Conservation (phyloP, 2,888 invertebrate genomes). For the Drosophila niveifrons region DNA sequence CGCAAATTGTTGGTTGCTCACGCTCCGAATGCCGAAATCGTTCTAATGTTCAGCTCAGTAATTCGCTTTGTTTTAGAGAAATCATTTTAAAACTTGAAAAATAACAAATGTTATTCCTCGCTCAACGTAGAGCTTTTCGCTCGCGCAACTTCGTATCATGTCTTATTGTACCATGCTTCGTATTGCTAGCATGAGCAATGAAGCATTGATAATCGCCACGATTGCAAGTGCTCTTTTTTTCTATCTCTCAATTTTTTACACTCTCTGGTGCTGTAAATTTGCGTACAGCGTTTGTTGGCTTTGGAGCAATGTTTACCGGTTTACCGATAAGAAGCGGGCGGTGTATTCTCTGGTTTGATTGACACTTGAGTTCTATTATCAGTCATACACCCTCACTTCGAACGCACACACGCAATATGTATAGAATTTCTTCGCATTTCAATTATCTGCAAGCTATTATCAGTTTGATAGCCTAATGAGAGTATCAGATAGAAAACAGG, state of each 20-base stretch:
- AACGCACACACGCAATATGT: conserved; percentile 5
- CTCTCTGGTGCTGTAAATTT: conserved; percentile 5
- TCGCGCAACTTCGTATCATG: conserved; percentile 7
- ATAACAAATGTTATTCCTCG: conserved; percentile 16
- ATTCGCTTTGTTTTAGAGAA: conserved; percentile 43
- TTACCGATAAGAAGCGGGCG: conserved; percentile 22
- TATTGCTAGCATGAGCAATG: not conserved
- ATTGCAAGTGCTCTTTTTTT: not conserved
- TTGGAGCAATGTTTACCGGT: conserved; percentile 15
- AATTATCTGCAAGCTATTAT: conserved; percentile 4
- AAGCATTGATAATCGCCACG: not conserved
- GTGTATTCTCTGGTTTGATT: conserved; percentile 23
- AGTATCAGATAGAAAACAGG: not conserved
- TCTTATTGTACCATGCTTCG: no score
- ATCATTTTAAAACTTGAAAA: conserved; percentile 1
- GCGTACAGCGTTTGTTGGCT: conserved; percentile 19
- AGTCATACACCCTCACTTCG: conserved; percentile 24
- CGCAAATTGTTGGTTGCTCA: conserved; percentile 12
- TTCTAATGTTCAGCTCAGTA: conserved; percentile 41
- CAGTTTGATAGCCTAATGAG: not conserved
- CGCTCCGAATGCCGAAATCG: conserved; percentile 39
- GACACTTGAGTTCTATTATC: conserved; percentile 32
- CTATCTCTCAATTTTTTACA: not conserved
- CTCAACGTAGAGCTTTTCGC: conserved; percentile 21
- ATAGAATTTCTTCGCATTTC: conserved; percentile 13